Evolutionary conservation across 2,888 invertebrate genomes (phyloP).

Genomic region (Agrochola macilenta): DNA sequence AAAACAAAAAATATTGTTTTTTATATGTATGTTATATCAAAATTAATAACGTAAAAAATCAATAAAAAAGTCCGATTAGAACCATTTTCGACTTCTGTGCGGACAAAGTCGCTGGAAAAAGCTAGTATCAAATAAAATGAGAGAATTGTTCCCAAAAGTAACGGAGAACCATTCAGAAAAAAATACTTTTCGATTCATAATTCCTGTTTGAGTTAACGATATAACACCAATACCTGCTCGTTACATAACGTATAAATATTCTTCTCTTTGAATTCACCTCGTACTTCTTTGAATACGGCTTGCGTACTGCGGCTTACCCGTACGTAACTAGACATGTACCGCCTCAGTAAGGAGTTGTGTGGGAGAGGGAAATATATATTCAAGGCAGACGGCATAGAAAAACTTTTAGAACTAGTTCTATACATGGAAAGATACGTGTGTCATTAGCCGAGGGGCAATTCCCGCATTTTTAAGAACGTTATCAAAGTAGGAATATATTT

Average conservation of each 20-base stretch:
- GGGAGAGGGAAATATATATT: slow-evolving; percentile 14
- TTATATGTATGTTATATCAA: too few species aligned
- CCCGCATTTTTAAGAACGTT: not conserved
- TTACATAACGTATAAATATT: slow-evolving; percentile 18
- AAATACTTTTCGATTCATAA: slow-evolving; percentile 29
- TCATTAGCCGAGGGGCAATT: not conserved
- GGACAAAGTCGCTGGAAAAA: too few species aligned
- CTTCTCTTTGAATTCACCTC: slow-evolving; percentile 32
- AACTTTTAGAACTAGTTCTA: slow-evolving; percentile 13
- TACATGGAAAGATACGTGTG: not conserved
- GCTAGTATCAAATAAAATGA: slow-evolving; percentile 15
- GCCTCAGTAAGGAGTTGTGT: slow-evolving; percentile 6
- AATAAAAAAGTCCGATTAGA: too few species aligned
- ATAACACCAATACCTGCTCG: slow-evolving; percentile 10
- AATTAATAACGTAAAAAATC: too few species aligned
- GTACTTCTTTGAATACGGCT: slow-evolving; percentile 42
- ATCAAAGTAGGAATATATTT: not conserved
- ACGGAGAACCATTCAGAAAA: slow-evolving; percentile 1
- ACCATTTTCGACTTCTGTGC: too few species aligned
- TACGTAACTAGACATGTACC: slow-evolving; percentile 38
- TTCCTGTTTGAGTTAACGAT: slow-evolving; percentile 35
- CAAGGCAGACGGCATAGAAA: not conserved
- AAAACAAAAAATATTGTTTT: too few species aligned
- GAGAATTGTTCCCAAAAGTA: not conserved
- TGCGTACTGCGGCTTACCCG: slow-evolving; percentile 28